These are phyloP conservation scores for Cyrtorhinus lividipennis DNA, from an alignment of 1,140 invertebrate species.

Conservation along the genomic window DNA sequence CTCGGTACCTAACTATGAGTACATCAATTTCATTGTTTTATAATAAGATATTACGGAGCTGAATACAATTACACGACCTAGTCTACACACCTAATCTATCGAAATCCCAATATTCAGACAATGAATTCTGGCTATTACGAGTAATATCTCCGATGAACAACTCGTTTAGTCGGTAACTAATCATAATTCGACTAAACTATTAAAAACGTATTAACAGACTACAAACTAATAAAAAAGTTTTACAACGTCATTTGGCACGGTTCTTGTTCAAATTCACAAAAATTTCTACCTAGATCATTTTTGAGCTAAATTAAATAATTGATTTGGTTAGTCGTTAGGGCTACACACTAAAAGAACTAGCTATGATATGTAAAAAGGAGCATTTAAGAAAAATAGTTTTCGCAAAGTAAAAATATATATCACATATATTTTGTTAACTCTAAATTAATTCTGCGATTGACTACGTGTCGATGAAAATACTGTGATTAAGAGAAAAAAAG, in stretches of 20 bases:
- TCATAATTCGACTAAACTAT: background rate
- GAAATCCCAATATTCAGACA: too few relatives aligned
- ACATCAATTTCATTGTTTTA: background rate
- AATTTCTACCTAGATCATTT: background rate
- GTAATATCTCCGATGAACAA: too few relatives aligned
- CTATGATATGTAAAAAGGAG: constrained; percentile 8
- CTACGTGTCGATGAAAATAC: too few relatives aligned
- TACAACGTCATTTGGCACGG: constrained; percentile 3
- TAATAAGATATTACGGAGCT: background rate
- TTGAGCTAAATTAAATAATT: constrained; percentile 1
- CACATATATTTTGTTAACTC: constrained; percentile 8
- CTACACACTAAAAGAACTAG: background rate
- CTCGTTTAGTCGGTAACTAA: background rate
- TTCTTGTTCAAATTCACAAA: background rate
- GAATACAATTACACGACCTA: background rate
- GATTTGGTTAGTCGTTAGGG: background rate
- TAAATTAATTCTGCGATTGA: background rate
- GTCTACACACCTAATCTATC: background rate
- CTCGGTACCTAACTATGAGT: background rate
- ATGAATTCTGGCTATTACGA: too few relatives aligned
- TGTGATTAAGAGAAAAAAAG: background rate
- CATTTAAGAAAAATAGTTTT: constrained; percentile 5
- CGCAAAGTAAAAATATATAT: constrained; percentile 8
- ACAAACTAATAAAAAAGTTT: constrained; percentile 11
- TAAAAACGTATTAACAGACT: background rate